Evolutionary conservation across 2,797 vertebrate genomes (phyloP).

Genomic region (Falco biarmicus): DNA sequence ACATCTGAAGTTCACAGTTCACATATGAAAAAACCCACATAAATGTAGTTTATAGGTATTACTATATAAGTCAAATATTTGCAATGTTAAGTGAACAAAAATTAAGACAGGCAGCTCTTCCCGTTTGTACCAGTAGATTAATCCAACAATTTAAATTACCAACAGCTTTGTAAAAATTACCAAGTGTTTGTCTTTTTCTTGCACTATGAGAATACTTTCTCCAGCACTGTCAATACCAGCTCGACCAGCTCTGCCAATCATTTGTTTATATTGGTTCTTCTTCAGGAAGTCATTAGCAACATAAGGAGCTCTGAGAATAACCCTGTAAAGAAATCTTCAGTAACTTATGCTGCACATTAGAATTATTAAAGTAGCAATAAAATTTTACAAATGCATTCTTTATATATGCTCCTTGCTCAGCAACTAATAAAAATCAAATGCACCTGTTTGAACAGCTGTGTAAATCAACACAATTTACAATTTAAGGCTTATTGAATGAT

Average conservation of each 20-base stretch:
- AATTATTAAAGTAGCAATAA: neutral
- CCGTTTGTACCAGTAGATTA: neutral
- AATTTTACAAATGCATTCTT: neutral
- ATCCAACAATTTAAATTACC: neutral
- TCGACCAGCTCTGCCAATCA: conserved; percentile 93
- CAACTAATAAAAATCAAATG: neutral
- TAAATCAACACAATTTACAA: neutral
- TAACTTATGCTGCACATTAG: neutral
- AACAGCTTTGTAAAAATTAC: conserved; percentile 70
- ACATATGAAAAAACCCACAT: neutral
- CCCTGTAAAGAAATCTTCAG: conserved; percentile 74
- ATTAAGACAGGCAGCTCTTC: neutral
- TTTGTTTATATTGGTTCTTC: conserved; percentile 95
- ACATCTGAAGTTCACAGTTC: neutral
- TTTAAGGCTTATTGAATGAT: neutral
- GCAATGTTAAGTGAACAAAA: neutral
- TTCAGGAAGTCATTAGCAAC: conserved; percentile 90
- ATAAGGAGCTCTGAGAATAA: conserved; percentile 94
- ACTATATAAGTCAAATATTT: neutral
- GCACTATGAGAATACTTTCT: conserved; percentile 93
- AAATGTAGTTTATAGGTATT: neutral
- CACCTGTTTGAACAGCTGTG: neutral
- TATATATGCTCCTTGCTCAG: neutral
- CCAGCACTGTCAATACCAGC: conserved; percentile 90
- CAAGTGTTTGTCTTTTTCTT: conserved; percentile 88